Conservation (phyloP, 2,113 vertebrate species). For the Electrona antarctica region DNA sequence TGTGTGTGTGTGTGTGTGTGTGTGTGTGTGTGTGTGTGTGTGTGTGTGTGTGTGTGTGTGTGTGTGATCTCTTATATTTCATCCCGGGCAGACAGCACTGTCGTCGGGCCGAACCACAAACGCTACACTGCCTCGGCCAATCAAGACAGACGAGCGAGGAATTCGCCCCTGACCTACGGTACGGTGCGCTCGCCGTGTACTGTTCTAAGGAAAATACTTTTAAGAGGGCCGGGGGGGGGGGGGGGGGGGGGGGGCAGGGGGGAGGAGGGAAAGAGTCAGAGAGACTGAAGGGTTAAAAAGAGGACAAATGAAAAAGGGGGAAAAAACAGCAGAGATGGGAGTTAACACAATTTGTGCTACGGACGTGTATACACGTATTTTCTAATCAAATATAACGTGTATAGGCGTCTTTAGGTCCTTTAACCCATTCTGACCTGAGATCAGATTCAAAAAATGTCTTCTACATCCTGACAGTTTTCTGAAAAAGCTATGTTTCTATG, state of each 20-base stretch:
- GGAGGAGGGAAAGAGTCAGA: conserved; percentile 32
- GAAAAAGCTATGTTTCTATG: too few relatives aligned
- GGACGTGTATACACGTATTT: too few relatives aligned
- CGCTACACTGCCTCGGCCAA: conserved; percentile 55
- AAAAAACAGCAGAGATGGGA: background rate
- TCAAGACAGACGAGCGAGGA: conserved; percentile 45
- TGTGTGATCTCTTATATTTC: conserved; percentile 61
- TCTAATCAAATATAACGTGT: too few relatives aligned
- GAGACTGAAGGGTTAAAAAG: conserved; percentile 27
- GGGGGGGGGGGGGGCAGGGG: conserved; percentile 10
- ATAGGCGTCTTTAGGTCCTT: too few relatives aligned
- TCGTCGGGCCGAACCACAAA: conserved; percentile 68
- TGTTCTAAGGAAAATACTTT: conserved; percentile 45
- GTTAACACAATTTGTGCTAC: too few relatives aligned
- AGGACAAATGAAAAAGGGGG: conserved; percentile 21
- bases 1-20: conserved; percentile 12
- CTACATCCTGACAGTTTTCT: too few relatives aligned
- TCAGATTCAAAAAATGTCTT: too few relatives aligned
- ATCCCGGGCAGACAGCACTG: conserved; percentile 48
- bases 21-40: conserved; percentile 21
- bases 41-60: conserved; percentile 17
- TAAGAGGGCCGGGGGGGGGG: background rate
- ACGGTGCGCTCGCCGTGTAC: conserved; percentile 48
- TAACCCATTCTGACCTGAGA: too few relatives aligned
- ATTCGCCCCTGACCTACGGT: conserved; percentile 29